Evolutionary conservation across 2,888 invertebrate species (phyloP), one percentile per base, ranked within the genome.

Genomic region (Eupeodes latifasciatus): DNA sequence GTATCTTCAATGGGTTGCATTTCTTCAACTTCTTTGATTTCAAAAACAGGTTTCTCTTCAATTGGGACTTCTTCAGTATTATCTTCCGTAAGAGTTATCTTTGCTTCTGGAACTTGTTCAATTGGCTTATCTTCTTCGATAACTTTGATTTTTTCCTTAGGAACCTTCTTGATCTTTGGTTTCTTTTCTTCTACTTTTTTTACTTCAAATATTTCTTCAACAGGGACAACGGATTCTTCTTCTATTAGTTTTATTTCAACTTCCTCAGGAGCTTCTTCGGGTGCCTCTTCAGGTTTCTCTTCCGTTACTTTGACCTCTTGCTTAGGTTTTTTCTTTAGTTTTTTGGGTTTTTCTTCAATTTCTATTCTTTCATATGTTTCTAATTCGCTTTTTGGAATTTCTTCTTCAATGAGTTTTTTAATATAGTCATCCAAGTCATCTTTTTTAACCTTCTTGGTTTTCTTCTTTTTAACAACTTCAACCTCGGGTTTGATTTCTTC

Each of bases 61-160:
- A 89, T 16, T 1, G 74, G 81, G 16, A 81, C 66, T 40, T 87
- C 71, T 62, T 71, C n/a, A 2, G 66, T 10, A 64, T 88, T 27
- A 19, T 91, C 89, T 0, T 91, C 91, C 49, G 90, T 90, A 78
- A 92, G 87, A 16, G 87, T 90, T 11, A 92, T 91, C 75, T 79
- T 81, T 12, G 78, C 61, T 14, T 47, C 44, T 4, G 88, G 89
- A 55, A 78, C 16, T 44, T 86, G 87, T 83, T 91, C 91, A n/a
- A 94, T 93, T 90, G 95, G 94, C 92, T 95, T 95, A 64, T 86
- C 81, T 49, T 81, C 82, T 75, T 88, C 85, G 40, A 86, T 34
- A 11, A 84, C 47, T 12, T 81, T 82, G 1, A 85, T 62, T 49
- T 88, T 88, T 16, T 81, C 64, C 36, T 87, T 87, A 3, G 74